These are phyloP conservation scores for Strix aluco DNA, from an alignment of 2,113 vertebrate species.

Conservation along the genomic window DNA sequence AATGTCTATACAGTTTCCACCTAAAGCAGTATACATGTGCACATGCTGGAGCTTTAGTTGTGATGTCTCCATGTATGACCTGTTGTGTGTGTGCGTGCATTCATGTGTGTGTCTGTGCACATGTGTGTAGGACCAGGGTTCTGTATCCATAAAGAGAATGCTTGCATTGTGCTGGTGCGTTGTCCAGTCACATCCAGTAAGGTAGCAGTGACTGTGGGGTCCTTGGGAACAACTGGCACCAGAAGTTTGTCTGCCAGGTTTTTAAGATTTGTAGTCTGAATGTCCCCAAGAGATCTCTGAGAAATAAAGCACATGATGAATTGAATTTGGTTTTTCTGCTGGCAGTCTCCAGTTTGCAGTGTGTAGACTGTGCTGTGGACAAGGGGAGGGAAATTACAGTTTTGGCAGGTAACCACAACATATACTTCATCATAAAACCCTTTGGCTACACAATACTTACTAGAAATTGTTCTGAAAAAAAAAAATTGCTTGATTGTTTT, in stretches of 20 bases:
- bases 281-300: not conserved
- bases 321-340: not conserved
- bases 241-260: not conserved
- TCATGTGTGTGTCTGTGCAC: fast-evolving
- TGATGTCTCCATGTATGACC: not conserved
- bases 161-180: not conserved
- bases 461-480: not conserved
- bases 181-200: not conserved
- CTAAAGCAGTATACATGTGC: not conserved
- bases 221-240: not conserved
- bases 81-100: fast-evolving
- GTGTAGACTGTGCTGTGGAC: not conserved
- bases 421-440: not conserved
- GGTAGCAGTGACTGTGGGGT: not conserved
- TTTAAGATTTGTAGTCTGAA: not conserved
- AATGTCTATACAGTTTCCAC: not conserved
- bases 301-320: not conserved
- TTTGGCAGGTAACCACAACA: not conserved
- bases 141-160: fast-evolving
- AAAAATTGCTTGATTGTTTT: not conserved
- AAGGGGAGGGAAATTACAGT: not conserved
- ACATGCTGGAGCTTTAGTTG: not conserved
- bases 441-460: not conserved
- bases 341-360: not conserved
- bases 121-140: not conserved